Conservation (phyloP, 2,888 invertebrate genomes). For the Lochmaea capreae region DNA sequence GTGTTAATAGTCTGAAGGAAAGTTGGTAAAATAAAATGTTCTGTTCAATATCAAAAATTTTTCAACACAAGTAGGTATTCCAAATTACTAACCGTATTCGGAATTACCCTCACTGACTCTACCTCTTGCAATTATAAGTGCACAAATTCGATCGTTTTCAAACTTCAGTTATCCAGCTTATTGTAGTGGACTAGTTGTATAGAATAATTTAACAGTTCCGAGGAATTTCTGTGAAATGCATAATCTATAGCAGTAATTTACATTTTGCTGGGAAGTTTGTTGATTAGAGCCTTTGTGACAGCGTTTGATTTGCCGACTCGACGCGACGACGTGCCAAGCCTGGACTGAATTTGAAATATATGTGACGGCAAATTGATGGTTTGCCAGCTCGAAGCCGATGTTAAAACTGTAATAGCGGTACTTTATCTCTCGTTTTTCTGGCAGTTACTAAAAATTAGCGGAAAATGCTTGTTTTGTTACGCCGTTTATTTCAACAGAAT, state of each 20-base stretch:
- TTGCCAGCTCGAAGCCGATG: background rate
- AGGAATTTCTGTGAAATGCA: slow-evolving; percentile 8
- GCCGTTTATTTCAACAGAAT: background rate
- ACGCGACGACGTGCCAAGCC: background rate
- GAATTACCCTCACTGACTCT: too few species aligned
- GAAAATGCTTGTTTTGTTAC: background rate
- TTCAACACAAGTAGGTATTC: too few species aligned
- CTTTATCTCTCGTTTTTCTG: background rate
- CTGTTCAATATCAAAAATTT: too few species aligned
- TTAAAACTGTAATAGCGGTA: slow-evolving; percentile 5
- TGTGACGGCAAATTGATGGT: slow-evolving; percentile 25
- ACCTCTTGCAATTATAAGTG: too few species aligned
- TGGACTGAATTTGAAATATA: slow-evolving; percentile 23
- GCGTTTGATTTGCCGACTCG: slow-evolving; percentile 23
- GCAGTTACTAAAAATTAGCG: background rate
- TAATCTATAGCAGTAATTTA: slow-evolving; percentile 24
- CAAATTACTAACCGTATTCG: too few species aligned
- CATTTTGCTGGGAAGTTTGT: slow-evolving; percentile 28
- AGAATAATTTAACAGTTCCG: background rate
- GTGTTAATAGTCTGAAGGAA: too few species aligned
- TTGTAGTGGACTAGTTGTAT: background rate
- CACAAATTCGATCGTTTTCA: too few species aligned
- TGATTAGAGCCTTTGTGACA: slow-evolving; percentile 30
- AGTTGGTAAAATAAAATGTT: too few species aligned
- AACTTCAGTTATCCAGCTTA: background rate